A percentile compares a stretch with the other conserved stretches of the same genome.
phyloP scores from a whole-genome alignment of 2,113 vertebrate genomes.

The Phycodurus eques region DNA sequence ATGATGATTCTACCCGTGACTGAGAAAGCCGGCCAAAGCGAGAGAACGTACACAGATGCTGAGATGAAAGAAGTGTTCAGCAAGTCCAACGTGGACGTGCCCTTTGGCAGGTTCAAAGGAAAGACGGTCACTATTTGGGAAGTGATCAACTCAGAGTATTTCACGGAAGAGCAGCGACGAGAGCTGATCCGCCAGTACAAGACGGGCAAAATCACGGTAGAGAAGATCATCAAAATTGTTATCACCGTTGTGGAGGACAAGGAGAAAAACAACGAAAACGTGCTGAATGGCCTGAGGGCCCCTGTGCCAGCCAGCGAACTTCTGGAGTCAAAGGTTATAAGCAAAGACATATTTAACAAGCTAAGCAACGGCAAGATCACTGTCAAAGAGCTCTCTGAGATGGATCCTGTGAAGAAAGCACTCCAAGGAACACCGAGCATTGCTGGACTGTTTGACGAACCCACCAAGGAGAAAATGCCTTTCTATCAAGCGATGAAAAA shows the following conservation, averaged over 20 bases:
- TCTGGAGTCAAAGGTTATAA: constrained; percentile 82
- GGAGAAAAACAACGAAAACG: constrained; percentile 79
- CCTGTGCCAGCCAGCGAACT: constrained; percentile 82
- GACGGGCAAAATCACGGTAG: constrained; percentile 90
- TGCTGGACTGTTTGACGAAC: constrained; percentile 82
- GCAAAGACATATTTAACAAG: constrained; percentile 81
- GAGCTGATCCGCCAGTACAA: constrained; percentile 92
- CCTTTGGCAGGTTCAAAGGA: constrained; percentile 85
- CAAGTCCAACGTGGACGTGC: constrained; percentile 81
- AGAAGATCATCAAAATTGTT: constrained; percentile 92
- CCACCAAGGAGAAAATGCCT: constrained; percentile 80
- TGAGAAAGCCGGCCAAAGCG: constrained; percentile 74
- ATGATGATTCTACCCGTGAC: constrained; percentile 82
- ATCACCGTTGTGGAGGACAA: constrained; percentile 91
- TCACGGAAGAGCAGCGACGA: constrained; percentile 84
- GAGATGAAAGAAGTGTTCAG: constrained; percentile 86
- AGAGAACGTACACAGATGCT: constrained; percentile 79
- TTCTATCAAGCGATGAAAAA: constrained; percentile 87
- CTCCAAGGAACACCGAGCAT: constrained; percentile 79
- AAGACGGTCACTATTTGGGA: constrained; percentile 93
- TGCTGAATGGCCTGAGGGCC: constrained; percentile 84
- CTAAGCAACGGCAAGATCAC: constrained; percentile 84
- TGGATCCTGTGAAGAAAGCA: constrained; percentile 78
- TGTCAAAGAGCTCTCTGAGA: constrained; percentile 78
- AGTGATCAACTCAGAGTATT: constrained; percentile 91